Evolutionary conservation across 2,113 vertebrate genomes (phyloP).

Genomic region (Podarcis muralis): DNA sequence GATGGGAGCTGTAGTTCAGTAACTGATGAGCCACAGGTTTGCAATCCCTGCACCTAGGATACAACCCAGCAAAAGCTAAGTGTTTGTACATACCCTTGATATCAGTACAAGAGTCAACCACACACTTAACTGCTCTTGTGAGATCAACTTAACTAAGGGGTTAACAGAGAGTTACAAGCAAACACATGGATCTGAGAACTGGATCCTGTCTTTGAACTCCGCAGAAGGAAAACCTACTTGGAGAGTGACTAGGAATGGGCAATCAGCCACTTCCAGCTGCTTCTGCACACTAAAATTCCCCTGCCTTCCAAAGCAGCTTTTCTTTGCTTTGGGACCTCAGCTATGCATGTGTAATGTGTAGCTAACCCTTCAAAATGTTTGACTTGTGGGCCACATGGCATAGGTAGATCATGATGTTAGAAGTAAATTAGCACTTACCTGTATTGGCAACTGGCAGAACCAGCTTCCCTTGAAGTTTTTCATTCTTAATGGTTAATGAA

Average conservation of each 20-base stretch:
- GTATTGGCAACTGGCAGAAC: neutral
- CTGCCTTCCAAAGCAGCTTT: neutral
- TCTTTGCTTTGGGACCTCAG: neutral
- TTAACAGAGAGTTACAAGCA: neutral
- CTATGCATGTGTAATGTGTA: neutral
- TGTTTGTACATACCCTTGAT: neutral
- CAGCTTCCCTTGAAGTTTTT: neutral
- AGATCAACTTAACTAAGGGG: neutral
- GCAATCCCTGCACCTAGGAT: too few relatives aligned
- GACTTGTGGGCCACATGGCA: neutral
- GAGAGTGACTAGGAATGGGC: neutral
- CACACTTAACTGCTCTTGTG: neutral
- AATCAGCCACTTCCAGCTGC: neutral
- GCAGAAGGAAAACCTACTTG: neutral
- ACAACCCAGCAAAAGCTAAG: neutral
- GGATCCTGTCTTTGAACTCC: neutral
- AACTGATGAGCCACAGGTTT: too few relatives aligned
- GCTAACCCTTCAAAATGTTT: neutral
- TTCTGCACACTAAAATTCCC: neutral
- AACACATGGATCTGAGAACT: neutral
- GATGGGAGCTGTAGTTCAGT: too few relatives aligned
- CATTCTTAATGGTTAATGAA: neutral
- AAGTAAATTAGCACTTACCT: neutral
- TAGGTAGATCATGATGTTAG: neutral
- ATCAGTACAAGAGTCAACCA: neutral